These are phyloP conservation scores for Erythrocercus mccallii DNA, from an alignment of 2,113 vertebrate genomes.

Conservation along the genomic window DNA sequence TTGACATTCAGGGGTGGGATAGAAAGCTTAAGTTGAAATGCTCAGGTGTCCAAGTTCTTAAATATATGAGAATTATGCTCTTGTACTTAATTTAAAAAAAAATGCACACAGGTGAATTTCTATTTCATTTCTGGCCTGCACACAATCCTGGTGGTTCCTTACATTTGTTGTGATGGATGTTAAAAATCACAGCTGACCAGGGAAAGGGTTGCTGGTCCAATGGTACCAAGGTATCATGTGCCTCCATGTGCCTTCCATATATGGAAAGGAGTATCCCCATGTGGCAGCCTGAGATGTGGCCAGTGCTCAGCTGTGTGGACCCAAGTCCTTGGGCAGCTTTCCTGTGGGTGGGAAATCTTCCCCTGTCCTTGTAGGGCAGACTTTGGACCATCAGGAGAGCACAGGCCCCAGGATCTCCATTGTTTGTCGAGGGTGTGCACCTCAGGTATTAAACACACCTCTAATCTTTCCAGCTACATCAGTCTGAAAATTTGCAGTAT, in stretches of 20 bases:
- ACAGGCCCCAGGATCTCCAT: background rate
- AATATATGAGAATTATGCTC: background rate
- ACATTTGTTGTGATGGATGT: background rate
- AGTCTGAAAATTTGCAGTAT: background rate
- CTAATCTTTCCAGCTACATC: background rate
- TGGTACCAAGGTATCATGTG: rapidly evolving
- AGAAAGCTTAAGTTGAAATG: background rate
- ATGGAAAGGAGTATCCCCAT: background rate
- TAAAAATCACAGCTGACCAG: background rate
- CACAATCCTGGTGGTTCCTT: background rate
- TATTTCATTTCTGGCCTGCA: rapidly evolving
- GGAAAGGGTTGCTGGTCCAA: background rate
- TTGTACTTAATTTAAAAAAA: background rate
- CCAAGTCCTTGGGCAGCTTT: background rate
- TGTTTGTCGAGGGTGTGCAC: background rate
- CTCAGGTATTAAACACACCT: background rate
- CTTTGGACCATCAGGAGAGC: background rate
- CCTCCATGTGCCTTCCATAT: rapidly evolving
- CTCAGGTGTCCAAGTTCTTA: background rate
- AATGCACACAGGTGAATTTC: background rate
- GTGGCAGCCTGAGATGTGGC: background rate
- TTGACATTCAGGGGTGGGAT: rapidly evolving
- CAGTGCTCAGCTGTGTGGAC: background rate
- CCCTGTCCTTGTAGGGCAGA: background rate
- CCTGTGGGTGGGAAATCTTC: background rate